Percentiles rank a stretch among this genome's conserved stretches.
phyloP scores from a whole-genome alignment of 2,113 vertebrate genomes.

The Pandion haliaetus region DNA sequence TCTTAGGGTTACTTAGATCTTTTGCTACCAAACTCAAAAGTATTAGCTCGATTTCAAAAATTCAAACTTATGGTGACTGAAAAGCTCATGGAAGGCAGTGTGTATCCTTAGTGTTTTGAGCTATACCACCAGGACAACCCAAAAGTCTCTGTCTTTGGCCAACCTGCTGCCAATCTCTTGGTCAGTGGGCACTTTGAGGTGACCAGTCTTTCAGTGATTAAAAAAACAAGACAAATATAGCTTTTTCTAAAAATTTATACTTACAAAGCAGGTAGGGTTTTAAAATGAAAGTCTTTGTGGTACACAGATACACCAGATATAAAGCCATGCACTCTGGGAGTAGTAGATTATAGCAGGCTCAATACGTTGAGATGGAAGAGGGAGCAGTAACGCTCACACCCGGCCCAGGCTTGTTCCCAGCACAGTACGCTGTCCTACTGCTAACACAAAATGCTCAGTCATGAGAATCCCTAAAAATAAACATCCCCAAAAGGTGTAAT shows the following conservation, averaged over 20 bases:
- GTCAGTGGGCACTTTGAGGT: neutral
- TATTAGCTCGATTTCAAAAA: neutral
- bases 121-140: neutral
- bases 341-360: neutral
- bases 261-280: neutral
- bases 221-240: neutral
- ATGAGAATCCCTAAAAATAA: neutral
- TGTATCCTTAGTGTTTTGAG: neutral
- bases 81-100: neutral
- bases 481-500: neutral
- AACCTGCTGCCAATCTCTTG: neutral
- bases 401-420: neutral
- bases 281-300: neutral
- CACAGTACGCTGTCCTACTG: neutral
- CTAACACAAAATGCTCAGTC: neutral
- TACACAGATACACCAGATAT: neutral
- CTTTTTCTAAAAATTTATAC: neutral
- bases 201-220: neutral
- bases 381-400: neutral
- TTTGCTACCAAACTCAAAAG: neutral
- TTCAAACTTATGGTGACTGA: neutral
- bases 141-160: neutral
- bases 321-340: neutral
- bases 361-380: neutral
- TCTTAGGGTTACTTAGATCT: neutral